A percentile compares a stretch with the other conserved stretches of the same genome.
phyloP scores from a whole-genome alignment of 2,888 invertebrate species.

The Trissonchulus latispiculum region DNA sequence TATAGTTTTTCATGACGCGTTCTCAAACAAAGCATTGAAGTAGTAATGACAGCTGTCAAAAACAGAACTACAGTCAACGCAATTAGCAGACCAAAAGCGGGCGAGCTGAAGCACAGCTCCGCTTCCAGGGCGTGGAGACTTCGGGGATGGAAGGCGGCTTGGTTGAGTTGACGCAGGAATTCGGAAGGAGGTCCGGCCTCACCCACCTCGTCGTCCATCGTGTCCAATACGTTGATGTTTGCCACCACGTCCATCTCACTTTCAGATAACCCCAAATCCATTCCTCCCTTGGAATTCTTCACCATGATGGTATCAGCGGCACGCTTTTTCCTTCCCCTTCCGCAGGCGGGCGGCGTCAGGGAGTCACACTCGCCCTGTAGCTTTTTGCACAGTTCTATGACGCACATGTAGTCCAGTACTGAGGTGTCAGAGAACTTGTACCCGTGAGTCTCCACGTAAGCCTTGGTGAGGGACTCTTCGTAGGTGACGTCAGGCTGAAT shows the following conservation, averaged over 20 bases:
- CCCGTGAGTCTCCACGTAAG: slow-evolving; percentile 37
- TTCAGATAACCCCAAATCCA: neutral
- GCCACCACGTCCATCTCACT: slow-evolving; percentile 26
- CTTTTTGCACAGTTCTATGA: slow-evolving; percentile 36
- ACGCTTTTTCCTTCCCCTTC: slow-evolving; percentile 23
- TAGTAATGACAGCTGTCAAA: slow-evolving; percentile 20
- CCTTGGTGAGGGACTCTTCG: slow-evolving; percentile 26
- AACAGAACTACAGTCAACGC: slow-evolving; percentile 23
- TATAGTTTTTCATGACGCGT: slow-evolving; percentile 2
- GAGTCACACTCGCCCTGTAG: slow-evolving; percentile 35
- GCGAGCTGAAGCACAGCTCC: slow-evolving; percentile 22
- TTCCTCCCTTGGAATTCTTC: neutral
- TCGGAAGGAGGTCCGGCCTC: neutral
- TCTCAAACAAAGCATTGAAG: slow-evolving; percentile 20
- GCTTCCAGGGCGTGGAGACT: neutral
- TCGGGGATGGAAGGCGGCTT: neutral
- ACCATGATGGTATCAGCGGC: slow-evolving; percentile 14
- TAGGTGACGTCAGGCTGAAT: slow-evolving; percentile 38
- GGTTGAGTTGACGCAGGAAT: neutral
- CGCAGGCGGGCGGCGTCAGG: slow-evolving; percentile 34
- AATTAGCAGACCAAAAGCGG: slow-evolving; percentile 24
- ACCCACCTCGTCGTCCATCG: slow-evolving; percentile 21
- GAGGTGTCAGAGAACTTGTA: slow-evolving; percentile 39
- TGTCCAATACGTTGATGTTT: slow-evolving; percentile 28
- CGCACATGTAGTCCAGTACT: slow-evolving; percentile 38